Evolutionary conservation across 2,888 invertebrate genomes (phyloP), one percentile per base, ranked within the genome.

Genomic region (Hermaeophaga mercurialis): DNA sequence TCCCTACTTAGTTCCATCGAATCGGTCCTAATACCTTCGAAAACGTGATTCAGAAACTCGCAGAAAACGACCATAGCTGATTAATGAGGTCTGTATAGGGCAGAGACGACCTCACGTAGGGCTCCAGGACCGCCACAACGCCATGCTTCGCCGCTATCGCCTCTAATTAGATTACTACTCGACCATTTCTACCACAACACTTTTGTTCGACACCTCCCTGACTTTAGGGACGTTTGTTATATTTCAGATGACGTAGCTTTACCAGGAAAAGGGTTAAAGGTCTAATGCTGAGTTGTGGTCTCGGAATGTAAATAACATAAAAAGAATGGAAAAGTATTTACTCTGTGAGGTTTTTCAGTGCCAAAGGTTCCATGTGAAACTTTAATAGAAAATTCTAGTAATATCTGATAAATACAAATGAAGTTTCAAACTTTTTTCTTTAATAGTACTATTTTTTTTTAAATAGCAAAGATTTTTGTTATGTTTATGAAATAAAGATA

Each of bases 11-110:
- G 53, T 43, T 53, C 14, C 14, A 33, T 36, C 46, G 39, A 43
- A 45, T 45, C 45, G 34, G 36, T 47, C 49, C 59, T 57, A 54
- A 59, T 55, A 52, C 50, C 44, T 17, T 15, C 54, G 24, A 55
- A 53, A 60, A 62, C 62, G 63, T 61, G 57, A 54, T 57, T 48
- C 56, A 60, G 56, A 33, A 61, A 56, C 59, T 55, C 56, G 22
- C 31, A 39, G 44, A 45, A 56, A 52, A 53, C 63, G 55, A 48
- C 60, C 62, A 59, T 58, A 53, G 58, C 58, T 66, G 67, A 66
- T 67, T 67, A 67, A 66, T 66, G 64, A 65, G 65, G 61, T 63
- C 65, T 61, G 62, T 55, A 41, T 56, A 59, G 50, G 59, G 59
- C 64, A 56, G 58, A 56, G 58, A 60, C 61, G 64, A 63, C 62